Evolutionary conservation across 2,797 vertebrate species (phyloP), one percentile per base, ranked within the genome.

Genomic region (Hippopotamyrus pictus): DNA sequence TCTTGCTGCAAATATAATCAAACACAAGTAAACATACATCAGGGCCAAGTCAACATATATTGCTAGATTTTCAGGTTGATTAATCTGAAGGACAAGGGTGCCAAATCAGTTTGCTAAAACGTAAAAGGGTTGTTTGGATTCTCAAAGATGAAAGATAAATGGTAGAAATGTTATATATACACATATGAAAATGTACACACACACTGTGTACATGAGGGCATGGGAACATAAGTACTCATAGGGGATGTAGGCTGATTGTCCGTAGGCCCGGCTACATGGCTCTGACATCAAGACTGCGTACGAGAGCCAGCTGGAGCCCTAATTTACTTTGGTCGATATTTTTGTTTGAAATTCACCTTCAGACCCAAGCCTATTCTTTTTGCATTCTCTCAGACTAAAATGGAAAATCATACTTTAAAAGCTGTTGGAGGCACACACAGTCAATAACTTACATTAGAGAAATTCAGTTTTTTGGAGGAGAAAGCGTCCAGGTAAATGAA

Each of bases 291-390:
- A 12, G 29, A 19, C 25, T 5, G 6, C 5, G 12, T 4, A 33
- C 51, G 14, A 48, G 4, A 25, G 25, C 50, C 84, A 53, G 22
- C 84, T 86, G 29, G 22, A 54, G 48, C 50, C 25, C 50, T 33
- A 12, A 53, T 54, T 87, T 59, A 87, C 51, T 87, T 87, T 6
- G 19, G 53, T 57, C 14, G 19, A 33, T 87, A 87, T 59, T 87
- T 44, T 57, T 12, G 33, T 59, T 87, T 59, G 84, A 86, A 86
- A 86, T 54, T 86, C 84, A 54, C 84, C 84, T 86, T 86, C 84
- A 53, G 84, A 46, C 19, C 48, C n/a, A 86, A 7, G 48, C 84
- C 48, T 57, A 37, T 87, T 87, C 53, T 4, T 51, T 87, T 11
- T 87, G 14, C 29, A n/a, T 54, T 29, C 84, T 54, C 51, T 86